Evolutionary conservation across 1,140 invertebrate genomes (phyloP).

Genomic region (Bombus consobrinus): DNA sequence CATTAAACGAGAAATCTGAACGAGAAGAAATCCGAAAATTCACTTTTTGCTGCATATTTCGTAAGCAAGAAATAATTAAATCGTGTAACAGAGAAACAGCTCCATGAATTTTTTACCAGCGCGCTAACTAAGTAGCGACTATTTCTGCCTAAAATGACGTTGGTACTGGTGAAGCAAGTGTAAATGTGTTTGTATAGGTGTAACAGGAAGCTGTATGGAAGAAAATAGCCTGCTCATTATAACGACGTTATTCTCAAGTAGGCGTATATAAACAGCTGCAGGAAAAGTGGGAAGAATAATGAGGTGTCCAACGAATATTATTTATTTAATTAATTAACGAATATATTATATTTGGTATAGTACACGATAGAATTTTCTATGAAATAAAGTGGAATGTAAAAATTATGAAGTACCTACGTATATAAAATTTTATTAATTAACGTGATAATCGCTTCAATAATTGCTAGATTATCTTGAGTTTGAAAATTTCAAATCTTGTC

Average conservation of each 20-base stretch:
- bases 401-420: too few relatives aligned
- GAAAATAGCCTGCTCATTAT: slow-evolving; percentile 46
- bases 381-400: too few relatives aligned
- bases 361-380: too few relatives aligned
- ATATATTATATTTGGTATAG: too few relatives aligned
- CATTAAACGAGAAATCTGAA: too few relatives aligned
- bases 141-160: background rate
- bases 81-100: background rate
- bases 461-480: too few relatives aligned
- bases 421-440: too few relatives aligned
- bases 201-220: slow-evolving; percentile 2
- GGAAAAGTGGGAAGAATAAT: slow-evolving; percentile 40
- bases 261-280: background rate
- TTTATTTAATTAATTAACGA: too few relatives aligned
- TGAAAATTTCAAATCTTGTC: too few relatives aligned
- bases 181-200: background rate
- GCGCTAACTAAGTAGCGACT: too few relatives aligned
- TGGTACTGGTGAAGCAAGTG: background rate
- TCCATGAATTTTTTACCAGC: background rate
- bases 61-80: slow-evolving; percentile 43
- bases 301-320: slow-evolving; percentile 12
- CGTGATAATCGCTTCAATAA: too few relatives aligned
- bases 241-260: slow-evolving; percentile 47
- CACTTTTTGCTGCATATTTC: background rate
- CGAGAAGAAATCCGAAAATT: background rate